Evolutionary conservation across 2,797 vertebrate genomes (phyloP), one percentile per base, ranked within the genome.

Genomic region (Buphagus erythrorhynchus): DNA sequence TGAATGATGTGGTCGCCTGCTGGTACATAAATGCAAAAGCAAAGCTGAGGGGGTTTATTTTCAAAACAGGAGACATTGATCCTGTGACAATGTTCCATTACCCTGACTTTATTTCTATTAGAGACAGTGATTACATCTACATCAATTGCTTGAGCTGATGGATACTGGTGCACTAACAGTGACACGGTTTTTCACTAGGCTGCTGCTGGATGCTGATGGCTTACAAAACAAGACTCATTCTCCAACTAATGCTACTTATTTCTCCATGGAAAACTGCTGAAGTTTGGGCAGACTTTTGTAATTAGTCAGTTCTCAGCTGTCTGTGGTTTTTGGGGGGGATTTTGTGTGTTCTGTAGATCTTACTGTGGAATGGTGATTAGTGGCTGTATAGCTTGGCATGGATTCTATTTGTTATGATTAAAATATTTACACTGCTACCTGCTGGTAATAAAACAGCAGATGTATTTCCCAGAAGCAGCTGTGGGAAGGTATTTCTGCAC

Each of bases 61-160:
- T 97, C 94, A 96, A 95, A 97, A 93, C 85, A 95, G 85, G 63
- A 86, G 91, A 95, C 96, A 97, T 88, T 94, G 96, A 97, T 96
- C 85, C 91, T 69, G 79, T 88, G 94, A 96, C 95, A 90, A 84
- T 71, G 89, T 97, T 96, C 91, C 94, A 96, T 95, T 97, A 96
- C 87, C 85, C 87, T 62, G 89, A 91, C 95, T 95, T 95, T 88
- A 95, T 86, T 97, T 84, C 95, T 94, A 78, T 95, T 94, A 95
- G 89, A 94, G 92, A 86, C 94, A 93, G 94, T 95, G 94, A 96
- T 96, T 96, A 96, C 85, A 96, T 93, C 95, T 93, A 63, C 96
- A 95, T 96, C 89, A 95, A 71, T 88, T 3, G 82, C 90, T 88
- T 55, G 59, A 74, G 76, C 96, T 96, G 96, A 96, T 82, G 87